phyloP scores from a whole-genome alignment of 2,888 invertebrate species.

The Autographa gamma region DNA sequence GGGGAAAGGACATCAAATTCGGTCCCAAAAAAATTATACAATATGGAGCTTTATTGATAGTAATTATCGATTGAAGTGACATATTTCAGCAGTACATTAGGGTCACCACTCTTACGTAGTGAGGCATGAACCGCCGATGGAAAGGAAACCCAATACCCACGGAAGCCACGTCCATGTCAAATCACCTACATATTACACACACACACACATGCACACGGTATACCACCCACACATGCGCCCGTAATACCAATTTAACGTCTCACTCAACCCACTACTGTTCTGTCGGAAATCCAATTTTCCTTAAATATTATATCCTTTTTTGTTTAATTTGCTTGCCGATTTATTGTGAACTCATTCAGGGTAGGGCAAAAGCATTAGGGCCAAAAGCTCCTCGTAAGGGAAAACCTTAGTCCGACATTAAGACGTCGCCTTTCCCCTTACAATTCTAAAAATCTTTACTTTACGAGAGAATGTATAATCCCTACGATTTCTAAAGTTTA shows the following conservation, averaged over 20 bases:
- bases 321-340: conserved; percentile 3
- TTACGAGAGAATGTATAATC: too few relatives aligned
- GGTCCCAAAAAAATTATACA: neutral
- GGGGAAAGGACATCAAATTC: too few relatives aligned
- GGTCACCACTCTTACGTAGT: conserved; percentile 56
- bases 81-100: conserved; percentile 37
- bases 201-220: conserved; percentile 23
- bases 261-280: conserved; percentile 48
- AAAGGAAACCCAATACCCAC: conserved; percentile 75
- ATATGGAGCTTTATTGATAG: neutral
- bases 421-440: neutral
- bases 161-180: conserved; percentile 75
- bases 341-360: neutral
- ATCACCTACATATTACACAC: conserved; percentile 35
- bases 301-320: conserved; percentile 33
- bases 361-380: too few relatives aligned
- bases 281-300: conserved; percentile 45
- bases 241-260: conserved; percentile 46
- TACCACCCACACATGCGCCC: conserved; percentile 19
- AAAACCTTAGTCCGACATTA: too few relatives aligned
- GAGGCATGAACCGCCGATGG: conserved; percentile 70
- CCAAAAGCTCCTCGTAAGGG: neutral
- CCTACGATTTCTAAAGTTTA: too few relatives aligned
- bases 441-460: neutral
- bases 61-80: conserved; percentile 3